A percentile compares a stretch with the other conserved stretches of the same genome.
Conservation (phyloP, 2,797 vertebrate genomes). For the Oceanodroma leucorhoa region DNA sequence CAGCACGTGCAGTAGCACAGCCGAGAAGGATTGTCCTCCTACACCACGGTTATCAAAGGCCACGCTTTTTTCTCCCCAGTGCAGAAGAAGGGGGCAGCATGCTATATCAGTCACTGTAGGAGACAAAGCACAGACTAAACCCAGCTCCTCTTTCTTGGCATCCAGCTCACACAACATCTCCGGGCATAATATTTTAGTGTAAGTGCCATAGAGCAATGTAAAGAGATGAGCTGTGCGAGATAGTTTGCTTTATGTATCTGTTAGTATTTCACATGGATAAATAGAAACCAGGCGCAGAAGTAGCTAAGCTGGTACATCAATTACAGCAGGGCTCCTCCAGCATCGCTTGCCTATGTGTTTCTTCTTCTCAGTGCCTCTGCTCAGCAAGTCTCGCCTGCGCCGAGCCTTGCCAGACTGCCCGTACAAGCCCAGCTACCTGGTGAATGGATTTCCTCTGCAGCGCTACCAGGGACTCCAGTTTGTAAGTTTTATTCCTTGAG, state of each 20-base stretch:
- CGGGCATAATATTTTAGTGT: background rate
- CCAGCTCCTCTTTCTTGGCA: background rate
- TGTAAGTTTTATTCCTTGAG: constrained; percentile 77
- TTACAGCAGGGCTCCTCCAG: background rate
- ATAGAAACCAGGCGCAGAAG: background rate
- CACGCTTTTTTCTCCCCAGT: background rate
- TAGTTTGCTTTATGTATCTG: background rate
- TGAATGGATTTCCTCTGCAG: constrained; percentile 81
- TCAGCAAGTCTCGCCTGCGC: constrained; percentile 77
- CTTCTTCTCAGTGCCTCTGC: constrained; percentile 80
- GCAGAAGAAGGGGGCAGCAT: background rate
- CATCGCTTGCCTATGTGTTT: background rate
- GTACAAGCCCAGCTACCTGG: constrained; percentile 90
- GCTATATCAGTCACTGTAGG: background rate
- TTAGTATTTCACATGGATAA: background rate
- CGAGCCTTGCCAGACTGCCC: constrained; percentile 84
- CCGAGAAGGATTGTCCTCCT: background rate
- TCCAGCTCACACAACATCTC: background rate
- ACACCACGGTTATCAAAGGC: rapidly evolving
- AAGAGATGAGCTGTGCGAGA: background rate
- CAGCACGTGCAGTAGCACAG: background rate
- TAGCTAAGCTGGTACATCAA: background rate
- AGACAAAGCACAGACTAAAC: background rate
- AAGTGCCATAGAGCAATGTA: background rate
- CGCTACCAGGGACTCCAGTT: constrained; percentile 96